phyloP scores from a whole-genome alignment of 2,113 vertebrate genomes.

The Ammospiza caudacuta region DNA sequence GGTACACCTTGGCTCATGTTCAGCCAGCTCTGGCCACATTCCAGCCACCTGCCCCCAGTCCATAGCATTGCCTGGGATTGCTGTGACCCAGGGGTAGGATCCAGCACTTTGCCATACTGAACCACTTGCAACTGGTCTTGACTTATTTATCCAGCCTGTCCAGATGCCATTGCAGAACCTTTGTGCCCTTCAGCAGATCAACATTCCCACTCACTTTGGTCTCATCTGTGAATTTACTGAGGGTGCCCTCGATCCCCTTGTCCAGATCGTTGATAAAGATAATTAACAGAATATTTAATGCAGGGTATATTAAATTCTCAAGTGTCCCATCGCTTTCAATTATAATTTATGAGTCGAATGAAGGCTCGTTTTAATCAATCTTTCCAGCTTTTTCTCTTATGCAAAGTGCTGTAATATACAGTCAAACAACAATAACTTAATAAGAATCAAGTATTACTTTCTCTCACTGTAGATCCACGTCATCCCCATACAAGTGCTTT shows the following conservation, averaged over 20 bases:
- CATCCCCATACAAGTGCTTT: background rate
- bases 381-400: background rate
- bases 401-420: background rate
- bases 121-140: background rate
- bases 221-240: background rate
- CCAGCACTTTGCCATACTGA: background rate
- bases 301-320: background rate
- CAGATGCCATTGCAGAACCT: background rate
- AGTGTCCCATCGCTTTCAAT: background rate
- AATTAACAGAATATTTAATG: background rate
- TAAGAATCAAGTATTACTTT: background rate
- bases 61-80: background rate
- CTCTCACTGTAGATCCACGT: background rate
- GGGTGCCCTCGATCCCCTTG: background rate
- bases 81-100: background rate
- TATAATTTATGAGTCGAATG: background rate
- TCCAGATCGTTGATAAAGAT: background rate
- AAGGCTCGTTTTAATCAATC: background rate
- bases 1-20: background rate
- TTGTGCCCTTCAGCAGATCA: background rate
- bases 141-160: background rate
- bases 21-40: background rate
- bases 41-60: background rate
- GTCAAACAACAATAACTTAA: background rate
- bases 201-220: background rate